Evolutionary conservation across 1,140 invertebrate genomes (phyloP).

Genomic region (Helicoverpa zea): DNA sequence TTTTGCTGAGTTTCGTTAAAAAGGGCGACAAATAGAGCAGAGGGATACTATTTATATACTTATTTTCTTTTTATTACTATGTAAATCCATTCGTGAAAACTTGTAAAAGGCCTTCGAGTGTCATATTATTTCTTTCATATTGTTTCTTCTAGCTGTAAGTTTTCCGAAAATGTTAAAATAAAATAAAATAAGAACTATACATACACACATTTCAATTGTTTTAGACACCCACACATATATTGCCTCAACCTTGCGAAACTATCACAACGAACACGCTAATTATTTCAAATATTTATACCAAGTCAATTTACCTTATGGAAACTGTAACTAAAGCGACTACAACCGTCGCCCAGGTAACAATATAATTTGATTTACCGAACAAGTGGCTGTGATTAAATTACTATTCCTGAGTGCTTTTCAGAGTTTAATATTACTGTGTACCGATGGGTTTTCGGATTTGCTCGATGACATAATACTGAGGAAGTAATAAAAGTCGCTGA

Average conservation of each 20-base stretch:
- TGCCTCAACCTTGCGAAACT: not conserved
- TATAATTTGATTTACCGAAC: constrained; percentile 47
- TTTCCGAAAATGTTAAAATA: too few relatives aligned
- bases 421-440: constrained; percentile 36
- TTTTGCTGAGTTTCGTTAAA: too few relatives aligned
- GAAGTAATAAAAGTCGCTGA: constrained; percentile 63
- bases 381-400: constrained; percentile 45
- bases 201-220: too few relatives aligned
- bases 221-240: not conserved
- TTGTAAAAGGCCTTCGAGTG: too few relatives aligned
- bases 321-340: not conserved
- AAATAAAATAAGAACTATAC: too few relatives aligned
- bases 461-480: constrained; percentile 21
- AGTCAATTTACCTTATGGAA: constrained; percentile 22
- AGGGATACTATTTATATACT: too few relatives aligned
- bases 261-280: not conserved
- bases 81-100: too few relatives aligned
- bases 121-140: too few relatives aligned
- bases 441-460: constrained; percentile 24
- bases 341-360: constrained; percentile 38
- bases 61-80: too few relatives aligned
- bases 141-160: too few relatives aligned
- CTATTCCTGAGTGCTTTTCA: constrained; percentile 40
- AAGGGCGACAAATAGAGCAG: too few relatives aligned
- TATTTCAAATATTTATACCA: constrained; percentile 14